These are phyloP conservation scores for Natator depressus DNA, from an alignment of 2,113 vertebrate species.

Conservation along the genomic window DNA sequence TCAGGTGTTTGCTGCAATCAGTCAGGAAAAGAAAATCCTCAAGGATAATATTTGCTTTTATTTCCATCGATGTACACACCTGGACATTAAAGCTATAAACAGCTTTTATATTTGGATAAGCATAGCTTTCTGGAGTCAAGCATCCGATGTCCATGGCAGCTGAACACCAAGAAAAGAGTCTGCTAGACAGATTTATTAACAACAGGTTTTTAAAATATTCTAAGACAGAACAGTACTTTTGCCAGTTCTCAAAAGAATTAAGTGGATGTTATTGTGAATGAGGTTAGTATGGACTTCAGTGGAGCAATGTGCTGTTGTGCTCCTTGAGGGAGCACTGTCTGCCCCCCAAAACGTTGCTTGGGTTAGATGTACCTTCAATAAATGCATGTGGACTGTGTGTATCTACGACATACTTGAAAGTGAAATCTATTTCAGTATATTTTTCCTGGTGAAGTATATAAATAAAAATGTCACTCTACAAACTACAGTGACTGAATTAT, in stretches of 20 bases:
- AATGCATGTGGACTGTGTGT: fast-evolving
- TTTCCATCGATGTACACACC: background rate
- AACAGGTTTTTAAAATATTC: background rate
- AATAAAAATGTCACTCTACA: background rate
- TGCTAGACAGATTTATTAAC: background rate
- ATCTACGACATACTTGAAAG: background rate
- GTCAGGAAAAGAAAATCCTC: background rate
- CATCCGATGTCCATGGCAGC: background rate
- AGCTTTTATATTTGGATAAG: background rate
- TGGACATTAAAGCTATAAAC: background rate
- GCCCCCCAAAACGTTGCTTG: background rate
- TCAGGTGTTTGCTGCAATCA: background rate
- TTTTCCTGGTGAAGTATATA: background rate
- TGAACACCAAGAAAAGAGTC: background rate
- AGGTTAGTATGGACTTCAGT: background rate
- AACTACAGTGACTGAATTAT: background rate
- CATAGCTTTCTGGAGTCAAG: background rate
- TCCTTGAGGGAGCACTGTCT: background rate
- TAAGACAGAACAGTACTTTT: background rate
- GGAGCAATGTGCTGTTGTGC: background rate
- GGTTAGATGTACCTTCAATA: background rate
- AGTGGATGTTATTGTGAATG: background rate
- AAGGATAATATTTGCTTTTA: background rate
- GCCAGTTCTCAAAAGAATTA: background rate
- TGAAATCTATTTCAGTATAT: background rate